phyloP scores from a whole-genome alignment of 2,797 vertebrate species.

The Acanthurus leucopareius region DNA sequence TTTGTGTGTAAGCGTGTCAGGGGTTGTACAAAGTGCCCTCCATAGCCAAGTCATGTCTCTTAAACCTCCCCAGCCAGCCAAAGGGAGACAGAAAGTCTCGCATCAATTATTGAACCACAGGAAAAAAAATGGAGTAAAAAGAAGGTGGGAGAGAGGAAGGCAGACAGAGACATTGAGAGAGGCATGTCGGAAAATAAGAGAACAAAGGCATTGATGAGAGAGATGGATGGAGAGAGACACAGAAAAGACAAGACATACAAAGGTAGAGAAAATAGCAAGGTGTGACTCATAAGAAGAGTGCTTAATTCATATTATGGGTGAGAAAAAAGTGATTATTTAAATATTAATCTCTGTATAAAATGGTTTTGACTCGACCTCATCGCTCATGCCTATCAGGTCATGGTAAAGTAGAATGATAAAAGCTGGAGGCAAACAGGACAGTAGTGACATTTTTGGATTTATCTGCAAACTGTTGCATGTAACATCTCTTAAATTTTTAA shows the following conservation, averaged over 20 bases:
- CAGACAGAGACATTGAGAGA: conserved; percentile 24
- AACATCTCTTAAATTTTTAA: conserved; percentile 2
- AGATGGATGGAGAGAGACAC: neutral
- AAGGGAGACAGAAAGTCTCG: conserved; percentile 68
- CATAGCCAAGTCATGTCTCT: conserved; percentile 76
- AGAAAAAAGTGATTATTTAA: conserved; percentile 59
- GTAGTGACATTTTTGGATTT: conserved; percentile 21
- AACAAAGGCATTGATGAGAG: neutral
- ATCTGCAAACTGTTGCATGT: neutral
- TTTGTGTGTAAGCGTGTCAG: conserved; percentile 43
- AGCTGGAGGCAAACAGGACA: conserved; percentile 25
- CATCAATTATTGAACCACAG: conserved; percentile 79
- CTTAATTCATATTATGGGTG: conserved; percentile 67
- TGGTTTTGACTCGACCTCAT: conserved; percentile 70
- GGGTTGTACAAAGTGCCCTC: conserved; percentile 77
- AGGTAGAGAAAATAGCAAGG: conserved; percentile 24
- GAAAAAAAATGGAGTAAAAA: conserved; percentile 12
- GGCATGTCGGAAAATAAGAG: neutral
- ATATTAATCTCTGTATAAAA: conserved; percentile 70
- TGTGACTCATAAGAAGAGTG: conserved; percentile 53
- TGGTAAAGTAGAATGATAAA: conserved; percentile 29
- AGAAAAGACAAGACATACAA: conserved; percentile 11
- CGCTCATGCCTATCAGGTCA: conserved; percentile 57
- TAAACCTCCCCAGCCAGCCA: conserved; percentile 67
- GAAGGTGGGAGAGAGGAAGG: neutral